These are phyloP conservation scores for Cichladusa arquata DNA, from an alignment of 2,113 vertebrate species.

Conservation along the genomic window DNA sequence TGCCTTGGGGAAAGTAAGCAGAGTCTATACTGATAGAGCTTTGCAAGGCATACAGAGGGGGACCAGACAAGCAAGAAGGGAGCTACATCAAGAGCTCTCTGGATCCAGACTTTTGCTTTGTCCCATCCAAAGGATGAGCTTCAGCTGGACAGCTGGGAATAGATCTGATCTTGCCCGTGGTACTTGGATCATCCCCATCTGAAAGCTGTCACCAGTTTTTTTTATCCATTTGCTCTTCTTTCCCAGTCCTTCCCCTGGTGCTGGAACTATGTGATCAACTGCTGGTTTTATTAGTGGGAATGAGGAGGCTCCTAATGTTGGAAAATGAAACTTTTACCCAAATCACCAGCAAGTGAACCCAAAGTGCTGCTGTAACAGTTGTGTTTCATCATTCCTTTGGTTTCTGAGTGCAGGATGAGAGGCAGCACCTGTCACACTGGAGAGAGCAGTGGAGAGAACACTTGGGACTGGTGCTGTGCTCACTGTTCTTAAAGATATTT, in stretches of 20 bases:
- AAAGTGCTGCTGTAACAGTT: not conserved
- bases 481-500: not conserved
- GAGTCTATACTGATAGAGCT: not conserved
- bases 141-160: not conserved
- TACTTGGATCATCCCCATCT: not conserved
- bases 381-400: not conserved
- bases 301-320: rapidly evolving
- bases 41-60: not conserved
- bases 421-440: not conserved
- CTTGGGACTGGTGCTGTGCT: not conserved
- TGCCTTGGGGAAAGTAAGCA: not conserved
- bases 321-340: not conserved
- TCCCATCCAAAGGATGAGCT: not conserved
- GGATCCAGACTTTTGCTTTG: not conserved
- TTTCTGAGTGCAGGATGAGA: not conserved
- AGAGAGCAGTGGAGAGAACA: not conserved
- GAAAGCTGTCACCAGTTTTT: not conserved
- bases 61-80: not conserved
- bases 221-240: not conserved
- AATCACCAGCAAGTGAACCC: not conserved
- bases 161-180: not conserved
- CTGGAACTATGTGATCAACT: rapidly evolving
- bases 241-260: not conserved
- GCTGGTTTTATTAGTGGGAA: not conserved
- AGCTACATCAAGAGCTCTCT: not conserved